These are phyloP conservation scores for Atlantisia rogersi DNA, from an alignment of 2,113 vertebrate species.

Conservation along the genomic window DNA sequence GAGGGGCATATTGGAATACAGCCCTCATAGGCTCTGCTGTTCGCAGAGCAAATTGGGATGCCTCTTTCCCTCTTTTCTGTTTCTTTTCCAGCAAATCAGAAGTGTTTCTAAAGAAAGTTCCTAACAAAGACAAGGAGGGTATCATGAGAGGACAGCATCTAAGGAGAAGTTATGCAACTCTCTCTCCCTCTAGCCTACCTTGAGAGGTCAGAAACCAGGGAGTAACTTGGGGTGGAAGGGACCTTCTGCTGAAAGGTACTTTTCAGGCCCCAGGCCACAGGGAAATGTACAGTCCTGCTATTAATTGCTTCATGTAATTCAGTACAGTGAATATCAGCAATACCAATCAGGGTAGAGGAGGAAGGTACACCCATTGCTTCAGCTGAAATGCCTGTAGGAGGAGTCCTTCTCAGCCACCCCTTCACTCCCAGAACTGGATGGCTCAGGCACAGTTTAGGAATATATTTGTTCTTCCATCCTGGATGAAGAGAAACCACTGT, in stretches of 20 bases:
- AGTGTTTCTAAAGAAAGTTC: background rate
- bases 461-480: background rate
- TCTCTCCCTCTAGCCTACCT: background rate
- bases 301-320: background rate
- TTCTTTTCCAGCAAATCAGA: background rate
- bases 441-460: background rate
- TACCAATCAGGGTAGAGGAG: background rate
- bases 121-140: background rate
- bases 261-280: background rate
- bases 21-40: background rate
- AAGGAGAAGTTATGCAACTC: background rate
- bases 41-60: background rate
- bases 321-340: background rate
- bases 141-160: background rate
- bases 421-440: background rate
- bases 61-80: background rate
- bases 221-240: background rate
- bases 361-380: background rate
- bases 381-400: conserved; percentile 1
- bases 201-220: background rate
- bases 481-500: background rate
- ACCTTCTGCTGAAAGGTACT: background rate
- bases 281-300: background rate
- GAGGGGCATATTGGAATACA: background rate
- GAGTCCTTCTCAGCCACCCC: background rate